Conservation (phyloP, 1,140 invertebrate genomes). For the Musca vetustissima region DNA sequence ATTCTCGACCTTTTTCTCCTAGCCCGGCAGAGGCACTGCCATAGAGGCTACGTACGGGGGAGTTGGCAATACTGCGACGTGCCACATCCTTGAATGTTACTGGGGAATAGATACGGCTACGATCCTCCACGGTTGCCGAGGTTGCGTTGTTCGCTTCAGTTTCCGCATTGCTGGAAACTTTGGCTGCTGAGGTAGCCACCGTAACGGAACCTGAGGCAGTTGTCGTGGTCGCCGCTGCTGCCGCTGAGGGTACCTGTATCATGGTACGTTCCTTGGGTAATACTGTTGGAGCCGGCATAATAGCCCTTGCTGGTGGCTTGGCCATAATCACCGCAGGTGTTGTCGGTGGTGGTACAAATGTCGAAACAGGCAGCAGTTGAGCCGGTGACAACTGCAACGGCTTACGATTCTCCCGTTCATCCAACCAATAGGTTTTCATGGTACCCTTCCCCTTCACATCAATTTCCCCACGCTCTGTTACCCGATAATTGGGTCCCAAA, state of each 20-base stretch:
- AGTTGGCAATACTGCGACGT: constrained; percentile 71
- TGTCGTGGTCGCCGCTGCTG: too few relatives aligned
- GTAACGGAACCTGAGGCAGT: background rate
- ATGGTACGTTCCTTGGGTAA: background rate
- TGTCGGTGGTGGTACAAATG: constrained; percentile 12
- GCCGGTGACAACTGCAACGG: constrained; percentile 54
- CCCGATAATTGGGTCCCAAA: constrained; percentile 73
- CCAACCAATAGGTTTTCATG: constrained; percentile 94
- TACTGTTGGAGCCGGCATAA: constrained; percentile 36
- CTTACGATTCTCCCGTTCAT: constrained; percentile 65
- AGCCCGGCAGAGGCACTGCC: constrained; percentile 28
- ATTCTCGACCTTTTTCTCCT: constrained; percentile 53
- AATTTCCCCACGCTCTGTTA: constrained; percentile 79
- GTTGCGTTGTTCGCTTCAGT: constrained; percentile 36
- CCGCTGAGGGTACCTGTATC: background rate
- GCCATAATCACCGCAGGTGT: background rate
- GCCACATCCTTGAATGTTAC: constrained; percentile 84
- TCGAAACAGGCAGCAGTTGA: constrained; percentile 37
- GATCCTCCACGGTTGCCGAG: constrained; percentile 57
- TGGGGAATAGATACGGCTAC: constrained; percentile 72
- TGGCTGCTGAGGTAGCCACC: constrained; percentile 35
- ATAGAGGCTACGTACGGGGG: constrained; percentile 62
- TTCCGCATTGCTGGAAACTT: constrained; percentile 56
- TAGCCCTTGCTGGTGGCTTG: constrained; percentile 32
- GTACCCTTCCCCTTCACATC: constrained; percentile 84